A percentile compares a stretch with the other conserved stretches of the same genome.
phyloP scores from a whole-genome alignment of 1,140 invertebrate species.

The Sitophilus oryzae region DNA sequence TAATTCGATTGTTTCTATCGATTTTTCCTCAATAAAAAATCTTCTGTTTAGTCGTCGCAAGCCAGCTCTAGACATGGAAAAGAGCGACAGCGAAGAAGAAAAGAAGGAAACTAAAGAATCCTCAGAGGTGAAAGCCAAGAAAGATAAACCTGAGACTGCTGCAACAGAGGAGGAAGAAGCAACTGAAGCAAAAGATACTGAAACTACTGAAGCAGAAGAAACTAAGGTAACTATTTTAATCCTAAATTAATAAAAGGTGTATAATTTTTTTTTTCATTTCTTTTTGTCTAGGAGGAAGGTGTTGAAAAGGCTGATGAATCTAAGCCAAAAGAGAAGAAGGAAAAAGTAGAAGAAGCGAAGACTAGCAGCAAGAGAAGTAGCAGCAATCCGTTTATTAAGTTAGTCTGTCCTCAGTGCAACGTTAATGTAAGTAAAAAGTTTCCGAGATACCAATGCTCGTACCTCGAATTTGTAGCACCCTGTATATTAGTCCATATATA shows the following conservation, averaged over 20 bases:
- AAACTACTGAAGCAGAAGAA: neutral
- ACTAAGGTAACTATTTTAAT: neutral
- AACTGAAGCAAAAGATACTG: neutral
- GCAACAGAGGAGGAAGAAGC: constrained; percentile 3
- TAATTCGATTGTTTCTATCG: no score
- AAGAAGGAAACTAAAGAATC: neutral
- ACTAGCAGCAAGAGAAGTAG: constrained; percentile 45
- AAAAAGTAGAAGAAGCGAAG: constrained; percentile 46
- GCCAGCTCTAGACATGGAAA: neutral
- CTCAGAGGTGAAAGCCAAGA: neutral
- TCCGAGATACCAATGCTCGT: no score
- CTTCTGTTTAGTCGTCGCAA: no score
- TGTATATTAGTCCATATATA: no score
- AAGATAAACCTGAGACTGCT: neutral
- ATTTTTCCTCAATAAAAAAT: no score
- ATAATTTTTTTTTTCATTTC: neutral
- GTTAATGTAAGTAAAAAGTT: no score
- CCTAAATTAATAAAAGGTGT: neutral
- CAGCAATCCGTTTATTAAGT: constrained; percentile 56
- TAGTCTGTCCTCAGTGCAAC: constrained; percentile 68
- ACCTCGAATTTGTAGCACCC: no score
- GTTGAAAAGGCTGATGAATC: constrained; percentile 39
- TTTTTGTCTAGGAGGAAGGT: constrained; percentile 16
- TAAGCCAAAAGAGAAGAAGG: constrained; percentile 43
- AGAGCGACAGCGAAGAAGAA: neutral